Evolutionary conservation across 2,113 vertebrate species (phyloP).

Genomic region (Zeus faber): DNA sequence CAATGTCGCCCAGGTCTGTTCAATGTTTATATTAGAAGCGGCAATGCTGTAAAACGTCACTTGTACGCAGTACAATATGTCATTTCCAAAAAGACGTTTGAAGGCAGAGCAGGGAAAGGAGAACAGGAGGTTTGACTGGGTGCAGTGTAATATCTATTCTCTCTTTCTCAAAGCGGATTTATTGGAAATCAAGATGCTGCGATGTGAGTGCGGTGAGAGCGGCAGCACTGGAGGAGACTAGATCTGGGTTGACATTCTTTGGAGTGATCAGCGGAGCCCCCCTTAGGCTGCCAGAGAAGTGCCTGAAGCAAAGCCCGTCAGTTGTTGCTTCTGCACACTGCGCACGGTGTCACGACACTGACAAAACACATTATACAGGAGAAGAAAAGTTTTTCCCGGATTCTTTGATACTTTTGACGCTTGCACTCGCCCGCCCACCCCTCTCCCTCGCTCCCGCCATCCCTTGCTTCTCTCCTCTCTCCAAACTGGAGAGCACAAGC

Average conservation of each 20-base stretch:
- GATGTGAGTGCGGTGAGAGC: constrained; percentile 39
- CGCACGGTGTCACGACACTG: constrained; percentile 34
- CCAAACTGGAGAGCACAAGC: no score
- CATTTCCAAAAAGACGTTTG: no score
- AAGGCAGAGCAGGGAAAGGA: background rate
- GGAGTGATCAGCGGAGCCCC: constrained; percentile 38
- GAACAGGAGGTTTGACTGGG: background rate
- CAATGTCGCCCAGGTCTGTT: no score
- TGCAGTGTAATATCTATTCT: constrained; percentile 27
- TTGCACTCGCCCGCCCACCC: constrained; percentile 1
- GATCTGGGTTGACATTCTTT: constrained; percentile 41
- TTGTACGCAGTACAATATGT: no score
- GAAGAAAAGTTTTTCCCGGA: constrained; percentile 35
- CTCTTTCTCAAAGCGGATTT: constrained; percentile 20
- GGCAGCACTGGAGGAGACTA: constrained; percentile 33
- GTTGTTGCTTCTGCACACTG: constrained; percentile 22
- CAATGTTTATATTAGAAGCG: no score
- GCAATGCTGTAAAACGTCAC: no score
- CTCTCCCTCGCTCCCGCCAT: constrained; percentile 13
- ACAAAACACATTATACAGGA: constrained; percentile 41
- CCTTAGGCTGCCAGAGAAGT: no score
- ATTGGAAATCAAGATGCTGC: constrained; percentile 46
- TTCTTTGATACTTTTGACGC: constrained; percentile 29
- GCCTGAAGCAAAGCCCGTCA: constrained; percentile 56
- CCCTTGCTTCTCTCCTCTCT: constrained; percentile 7